A percentile compares a stretch with the other conserved stretches of the same genome.
Evolutionary conservation across 2,113 vertebrate species (phyloP).

Genomic region (Semnornis frantzii): DNA sequence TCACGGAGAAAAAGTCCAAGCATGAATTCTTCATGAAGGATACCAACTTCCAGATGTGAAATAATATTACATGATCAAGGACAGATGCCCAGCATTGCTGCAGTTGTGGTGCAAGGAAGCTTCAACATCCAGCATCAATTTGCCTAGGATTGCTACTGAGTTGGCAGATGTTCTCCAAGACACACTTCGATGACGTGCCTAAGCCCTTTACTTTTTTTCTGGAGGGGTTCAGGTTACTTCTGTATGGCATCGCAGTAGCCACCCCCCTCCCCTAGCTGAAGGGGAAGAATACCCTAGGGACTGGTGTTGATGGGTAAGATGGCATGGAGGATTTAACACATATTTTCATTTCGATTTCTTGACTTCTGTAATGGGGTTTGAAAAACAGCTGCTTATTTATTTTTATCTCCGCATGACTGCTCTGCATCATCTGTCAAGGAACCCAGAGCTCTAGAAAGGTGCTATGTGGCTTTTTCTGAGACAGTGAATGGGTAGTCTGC

Average conservation of each 20-base stretch:
- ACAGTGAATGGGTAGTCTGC: background rate
- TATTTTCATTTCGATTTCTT: background rate
- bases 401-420: background rate
- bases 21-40: background rate
- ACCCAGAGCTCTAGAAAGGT: background rate
- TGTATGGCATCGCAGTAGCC: background rate
- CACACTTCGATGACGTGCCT: background rate
- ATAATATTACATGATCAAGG: background rate
- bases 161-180: background rate
- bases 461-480: background rate
- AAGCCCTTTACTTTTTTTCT: background rate
- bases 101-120: background rate
- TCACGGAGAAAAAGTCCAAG: background rate
- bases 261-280: background rate
- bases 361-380: background rate
- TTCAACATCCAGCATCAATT: fast-evolving
- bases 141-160: background rate
- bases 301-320: background rate
- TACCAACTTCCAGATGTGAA: background rate
- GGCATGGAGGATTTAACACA: background rate
- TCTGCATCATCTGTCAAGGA: background rate
- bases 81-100: background rate
- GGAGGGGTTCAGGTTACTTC: background rate
- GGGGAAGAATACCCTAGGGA: background rate
- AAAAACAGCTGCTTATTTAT: background rate